Evolutionary conservation across 2,113 vertebrate genomes (phyloP), one percentile per base, ranked within the genome.

Genomic region (Phalacrocorax aristotelis): DNA sequence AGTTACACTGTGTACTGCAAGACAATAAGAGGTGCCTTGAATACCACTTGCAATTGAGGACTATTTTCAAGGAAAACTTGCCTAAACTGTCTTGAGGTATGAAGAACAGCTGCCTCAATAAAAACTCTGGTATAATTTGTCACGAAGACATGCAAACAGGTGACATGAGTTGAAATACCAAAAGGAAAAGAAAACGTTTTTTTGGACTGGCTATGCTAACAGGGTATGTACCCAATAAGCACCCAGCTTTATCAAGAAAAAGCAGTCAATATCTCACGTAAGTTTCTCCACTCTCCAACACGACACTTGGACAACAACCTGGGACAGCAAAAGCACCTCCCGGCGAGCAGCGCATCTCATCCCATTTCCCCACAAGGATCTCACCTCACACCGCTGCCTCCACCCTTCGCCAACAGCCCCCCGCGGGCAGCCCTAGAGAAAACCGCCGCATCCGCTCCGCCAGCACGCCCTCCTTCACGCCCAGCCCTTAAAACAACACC

Each of bases 1-100:
- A 89, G 15, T 27, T 18, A 20, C 3, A 1, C 2, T 4, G 25
- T 6, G 14, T 10, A 25, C 34, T 15, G 11, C 2, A 7, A 69
- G 32, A 15, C 48, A 22, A 0, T 6, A 18, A 32, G 1, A 27
- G 16, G 29, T 3, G 32, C 57, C 13, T 1, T 0, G 10, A 40
- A 19, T 0, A 11, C 6, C 25, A 17, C 42, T 9, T 8, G 29
- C 16, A 11, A 34, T 0, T 3, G 30, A n/a, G 23, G 9, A 13
- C 4, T 48, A 1, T n/a, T 66, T 36, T 14, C 12, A 49, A 20
- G 25, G 22, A 64, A 32, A 51, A 54, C 20, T 70, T 70, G 30
- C 1, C 12, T 38, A 51, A 26, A 48, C 8, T 14, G 3, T 6
- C 55, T 25, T 42, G 29, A 86, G 5, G 38, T 46, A 9, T 22